Evolutionary conservation across 2,888 invertebrate species (phyloP).

Genomic region (Neocrepidodera transversa): DNA sequence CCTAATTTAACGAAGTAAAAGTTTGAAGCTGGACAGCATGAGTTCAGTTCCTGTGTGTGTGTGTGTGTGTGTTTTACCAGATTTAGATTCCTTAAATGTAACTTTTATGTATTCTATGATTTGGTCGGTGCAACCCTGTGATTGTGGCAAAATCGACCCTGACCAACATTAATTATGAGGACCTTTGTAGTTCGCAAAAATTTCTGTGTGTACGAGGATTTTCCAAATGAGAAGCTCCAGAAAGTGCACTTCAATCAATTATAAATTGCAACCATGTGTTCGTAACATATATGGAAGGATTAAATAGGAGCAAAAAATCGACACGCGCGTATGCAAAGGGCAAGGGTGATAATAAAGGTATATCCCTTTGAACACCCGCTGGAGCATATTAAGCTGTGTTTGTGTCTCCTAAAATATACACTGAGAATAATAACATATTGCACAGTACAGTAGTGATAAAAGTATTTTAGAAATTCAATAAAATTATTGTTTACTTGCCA

Average conservation of each 20-base stretch:
- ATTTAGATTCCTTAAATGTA: no score
- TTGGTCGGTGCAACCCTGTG: no score
- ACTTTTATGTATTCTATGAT: no score
- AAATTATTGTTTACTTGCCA: no score
- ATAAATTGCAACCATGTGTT: slow-evolving; percentile 49
- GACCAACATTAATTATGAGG: slow-evolving; percentile 10
- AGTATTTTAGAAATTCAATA: no score
- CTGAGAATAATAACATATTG: not conserved
- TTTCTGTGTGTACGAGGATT: slow-evolving; percentile 18
- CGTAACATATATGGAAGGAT: slow-evolving; percentile 46
- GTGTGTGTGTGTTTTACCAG: no score
- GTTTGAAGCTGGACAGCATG: no score
- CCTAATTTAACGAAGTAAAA: no score
- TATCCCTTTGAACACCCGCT: slow-evolving; percentile 28
- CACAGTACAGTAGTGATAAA: no score
- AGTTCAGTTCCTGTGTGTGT: no score
- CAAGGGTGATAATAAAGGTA: slow-evolving; percentile 34
- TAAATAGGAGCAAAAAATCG: slow-evolving; percentile 47
- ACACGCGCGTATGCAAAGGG: slow-evolving; percentile 49
- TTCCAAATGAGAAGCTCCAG: slow-evolving; percentile 11
- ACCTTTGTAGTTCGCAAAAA: slow-evolving; percentile 12
- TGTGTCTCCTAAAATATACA: not conserved
- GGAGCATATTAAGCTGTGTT: slow-evolving; percentile 4
- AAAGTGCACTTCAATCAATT: slow-evolving; percentile 40
- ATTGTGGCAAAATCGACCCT: not conserved